Base-by-base conservation (phyloP, 2,797 vertebrate species). In the Poecilia velifera region DNA sequence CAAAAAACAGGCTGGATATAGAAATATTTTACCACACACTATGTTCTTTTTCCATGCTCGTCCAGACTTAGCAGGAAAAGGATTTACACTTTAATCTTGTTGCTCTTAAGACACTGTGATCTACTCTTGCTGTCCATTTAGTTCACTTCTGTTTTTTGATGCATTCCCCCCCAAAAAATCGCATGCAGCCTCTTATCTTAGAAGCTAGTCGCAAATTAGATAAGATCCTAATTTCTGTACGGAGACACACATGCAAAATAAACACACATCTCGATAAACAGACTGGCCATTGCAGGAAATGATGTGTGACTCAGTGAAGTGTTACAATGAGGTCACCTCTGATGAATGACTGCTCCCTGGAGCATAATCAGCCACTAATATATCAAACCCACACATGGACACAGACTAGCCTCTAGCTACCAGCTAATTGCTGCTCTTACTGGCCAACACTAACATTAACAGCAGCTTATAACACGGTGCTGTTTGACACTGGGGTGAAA, bases 311-410 rank as follows among this genome's bases (percentile, higher is more conserved):
- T 93, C 74, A 80, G 83, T 84, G 78, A 91, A 89, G 78, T 36
- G 75, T 87, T 91, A 89, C 86, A 87, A 71, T 91, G 90, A 94
- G 90, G 91, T 94, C 93, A 92, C 75, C 51, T 87, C 79, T 91
- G 92, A 94, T 91, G 88, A 93, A 92, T 84, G 88, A 90, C 86
- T 90, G 87, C 76, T 90, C 92, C 89, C 91, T 47, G 74, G 91
- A 88, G 91, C 74, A 85, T 89, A 94, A 95, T 93, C 91, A 93
- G 88, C 77, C 85, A n/a, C 76, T 86, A 89, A 93, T 94, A 88
- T 78, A 90, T 94, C 87, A 91, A 79, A 84, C 79, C 80, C 57
- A 68, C 79, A 85, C 62, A 86, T 77, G 80, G 73, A 84, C 79
- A 77, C 39, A 72, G 28, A 82, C 74, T 84, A 64, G 88, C 90